phyloP scores from a whole-genome alignment of 1,140 invertebrate species.

The Stenopsyche tienmushanensis region DNA sequence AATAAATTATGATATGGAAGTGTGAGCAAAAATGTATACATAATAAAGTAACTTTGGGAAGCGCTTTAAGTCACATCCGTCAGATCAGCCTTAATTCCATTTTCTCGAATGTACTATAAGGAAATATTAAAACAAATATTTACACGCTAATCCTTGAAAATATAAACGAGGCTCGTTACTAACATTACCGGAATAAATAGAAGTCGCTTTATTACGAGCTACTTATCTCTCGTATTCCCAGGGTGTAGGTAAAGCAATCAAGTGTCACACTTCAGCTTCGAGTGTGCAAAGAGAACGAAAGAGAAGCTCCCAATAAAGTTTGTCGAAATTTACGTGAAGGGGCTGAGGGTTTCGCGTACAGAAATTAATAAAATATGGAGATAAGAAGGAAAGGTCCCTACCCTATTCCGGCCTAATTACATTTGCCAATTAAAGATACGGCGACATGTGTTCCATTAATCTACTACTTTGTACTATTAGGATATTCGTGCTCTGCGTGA shows the following conservation, averaged over 20 bases:
- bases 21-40: no score
- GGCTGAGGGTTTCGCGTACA: constrained; percentile 17
- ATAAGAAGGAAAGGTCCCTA: constrained; percentile 12
- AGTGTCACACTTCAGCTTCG: constrained; percentile 14
- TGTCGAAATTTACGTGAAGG: constrained; percentile 14
- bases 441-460: constrained; percentile 12
- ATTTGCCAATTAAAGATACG: constrained; percentile 18
- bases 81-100: no score
- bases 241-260: constrained; percentile 22
- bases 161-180: constrained; percentile 13
- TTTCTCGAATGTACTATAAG: no score
- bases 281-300: background rate
- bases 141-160: no score
- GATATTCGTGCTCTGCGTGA: no score
- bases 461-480: background rate
- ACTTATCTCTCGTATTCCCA: constrained; percentile 16
- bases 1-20: no score
- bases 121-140: no score
- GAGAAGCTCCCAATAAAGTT: constrained; percentile 1
- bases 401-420: constrained; percentile 19
- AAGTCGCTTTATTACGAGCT: constrained; percentile 21
- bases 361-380: constrained; percentile 22
- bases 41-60: no score
- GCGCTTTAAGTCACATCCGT: no score
- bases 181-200: constrained; percentile 16